These are phyloP conservation scores for Mus minutoides DNA, from an alignment of 2,797 vertebrate genomes.

Conservation along the genomic window DNA sequence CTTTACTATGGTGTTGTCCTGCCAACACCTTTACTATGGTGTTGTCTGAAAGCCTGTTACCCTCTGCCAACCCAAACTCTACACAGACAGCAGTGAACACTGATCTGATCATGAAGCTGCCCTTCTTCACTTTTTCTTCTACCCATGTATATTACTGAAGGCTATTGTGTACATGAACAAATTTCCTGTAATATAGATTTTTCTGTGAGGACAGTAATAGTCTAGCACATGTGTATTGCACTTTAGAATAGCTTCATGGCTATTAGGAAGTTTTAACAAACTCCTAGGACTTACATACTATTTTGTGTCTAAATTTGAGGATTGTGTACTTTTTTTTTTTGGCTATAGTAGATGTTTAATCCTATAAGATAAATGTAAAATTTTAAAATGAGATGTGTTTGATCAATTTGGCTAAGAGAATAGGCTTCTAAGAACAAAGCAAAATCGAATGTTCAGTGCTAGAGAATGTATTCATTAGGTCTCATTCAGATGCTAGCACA, in stretches of 20 bases:
- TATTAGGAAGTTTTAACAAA: slow-evolving; percentile 19
- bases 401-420: slow-evolving; percentile 33
- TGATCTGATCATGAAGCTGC: neutral
- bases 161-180: neutral
- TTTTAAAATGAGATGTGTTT: slow-evolving; percentile 50
- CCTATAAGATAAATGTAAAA: neutral
- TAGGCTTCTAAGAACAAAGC: slow-evolving; percentile 53
- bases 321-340: neutral
- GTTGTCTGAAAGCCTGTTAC: neutral
- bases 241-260: slow-evolving; percentile 39
- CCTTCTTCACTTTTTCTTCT: neutral
- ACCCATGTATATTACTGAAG: neutral
- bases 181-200: neutral
- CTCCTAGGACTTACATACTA: neutral
- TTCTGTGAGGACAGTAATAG: slow-evolving; percentile 47
- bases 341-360: neutral
- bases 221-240: neutral
- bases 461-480: slow-evolving; percentile 53
- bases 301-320: slow-evolving; percentile 36
- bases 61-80: neutral
- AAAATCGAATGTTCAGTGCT: slow-evolving; percentile 49
- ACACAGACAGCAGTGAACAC: neutral
- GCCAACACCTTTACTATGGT: neutral
- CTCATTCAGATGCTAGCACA: slow-evolving; percentile 38
- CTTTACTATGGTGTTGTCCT: neutral